Evolutionary conservation across 2,888 invertebrate species (phyloP), one percentile per base, ranked within the genome.

Genomic region (Anagyrus pseudococci): DNA sequence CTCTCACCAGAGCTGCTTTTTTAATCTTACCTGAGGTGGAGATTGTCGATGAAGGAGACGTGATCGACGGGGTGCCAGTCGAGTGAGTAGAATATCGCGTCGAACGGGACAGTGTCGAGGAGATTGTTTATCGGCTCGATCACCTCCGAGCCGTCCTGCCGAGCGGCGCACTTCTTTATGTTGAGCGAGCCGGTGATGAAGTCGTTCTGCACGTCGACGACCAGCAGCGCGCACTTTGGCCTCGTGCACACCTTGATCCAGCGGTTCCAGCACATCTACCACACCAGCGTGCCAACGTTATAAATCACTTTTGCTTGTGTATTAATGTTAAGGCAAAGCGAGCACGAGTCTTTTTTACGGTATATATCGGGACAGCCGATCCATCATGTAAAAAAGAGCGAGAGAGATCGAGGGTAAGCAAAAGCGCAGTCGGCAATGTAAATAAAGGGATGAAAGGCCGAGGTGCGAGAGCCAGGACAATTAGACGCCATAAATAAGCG

Each of bases 51-150:
- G 82, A 98, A 98, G 7, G 97, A 97, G 40, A 98, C 94, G 82
- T 96, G 96, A 83, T 96, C 91, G 43, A 89, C 88, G 0, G 98
- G 98, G 84, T 98, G 98, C 97, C 98, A 98, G 84, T 98, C 98
- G 72, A 93, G 85, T 0, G 97, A 94, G 83, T 97, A 98, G 82
- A 94, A 93, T 47, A 95, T 89, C 26, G 89, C 87, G 83, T 96
- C 93, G 81, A 96, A 97, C 58, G 88, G 85, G 10, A 94, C 89
- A 0, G 88, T 86, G 56, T 92, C 91, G 77, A 95, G 82, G 41
- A 96, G 83, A 43, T 88, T 86, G 84, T 98, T 97, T 73, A 96
- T 96, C 0, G 96, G 93, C 68, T 93, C 93, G 68, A 97, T 88
- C 53, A 97, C 94, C 86, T 94, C 94, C 58, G 88, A 86, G 69